These are phyloP conservation scores for Morpho achilles DNA, from an alignment of 2,888 invertebrate species.

Conservation along the genomic window DNA sequence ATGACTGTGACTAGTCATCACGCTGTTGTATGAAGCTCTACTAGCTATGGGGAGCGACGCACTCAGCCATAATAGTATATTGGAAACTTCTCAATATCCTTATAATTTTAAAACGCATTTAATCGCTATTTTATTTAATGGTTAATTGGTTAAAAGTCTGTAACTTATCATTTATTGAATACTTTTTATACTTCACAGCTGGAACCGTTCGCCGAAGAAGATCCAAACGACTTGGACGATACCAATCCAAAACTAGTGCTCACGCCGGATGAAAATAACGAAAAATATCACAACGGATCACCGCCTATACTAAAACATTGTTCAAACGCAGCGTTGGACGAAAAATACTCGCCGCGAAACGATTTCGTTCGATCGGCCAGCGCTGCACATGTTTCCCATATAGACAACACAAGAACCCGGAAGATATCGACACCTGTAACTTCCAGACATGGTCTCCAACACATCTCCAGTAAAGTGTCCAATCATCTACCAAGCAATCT, in stretches of 20 bases:
- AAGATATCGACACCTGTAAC: conserved; percentile 58
- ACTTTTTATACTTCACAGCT: conserved; percentile 39
- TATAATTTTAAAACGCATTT: too few relatives aligned
- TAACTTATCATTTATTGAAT: too few relatives aligned
- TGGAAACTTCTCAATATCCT: too few relatives aligned
- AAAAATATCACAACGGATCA: conserved; percentile 53
- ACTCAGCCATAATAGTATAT: too few relatives aligned
- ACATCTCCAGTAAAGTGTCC: conserved; percentile 76
- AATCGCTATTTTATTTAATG: too few relatives aligned
- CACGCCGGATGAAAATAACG: conserved; percentile 50
- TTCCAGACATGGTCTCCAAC: conserved; percentile 74
- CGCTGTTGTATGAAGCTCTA: too few relatives aligned
- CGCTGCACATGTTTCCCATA: conserved; percentile 82
- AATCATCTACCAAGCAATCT: conserved; percentile 82
- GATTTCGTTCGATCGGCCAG: conserved; percentile 84
- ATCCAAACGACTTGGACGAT: conserved; percentile 47
- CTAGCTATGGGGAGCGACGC: too few relatives aligned
- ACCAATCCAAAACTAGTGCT: conserved; percentile 48
- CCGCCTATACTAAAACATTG: conserved; percentile 54
- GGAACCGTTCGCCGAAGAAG: conserved; percentile 62
- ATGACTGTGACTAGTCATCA: too few relatives aligned
- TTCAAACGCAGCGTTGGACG: conserved; percentile 46
- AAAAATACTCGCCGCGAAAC: conserved; percentile 35
- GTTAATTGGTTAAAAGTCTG: too few relatives aligned
- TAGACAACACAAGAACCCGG: conserved; percentile 49